Conservation (phyloP, 1,140 invertebrate genomes). For the Ptiloglossa arizonensis region DNA sequence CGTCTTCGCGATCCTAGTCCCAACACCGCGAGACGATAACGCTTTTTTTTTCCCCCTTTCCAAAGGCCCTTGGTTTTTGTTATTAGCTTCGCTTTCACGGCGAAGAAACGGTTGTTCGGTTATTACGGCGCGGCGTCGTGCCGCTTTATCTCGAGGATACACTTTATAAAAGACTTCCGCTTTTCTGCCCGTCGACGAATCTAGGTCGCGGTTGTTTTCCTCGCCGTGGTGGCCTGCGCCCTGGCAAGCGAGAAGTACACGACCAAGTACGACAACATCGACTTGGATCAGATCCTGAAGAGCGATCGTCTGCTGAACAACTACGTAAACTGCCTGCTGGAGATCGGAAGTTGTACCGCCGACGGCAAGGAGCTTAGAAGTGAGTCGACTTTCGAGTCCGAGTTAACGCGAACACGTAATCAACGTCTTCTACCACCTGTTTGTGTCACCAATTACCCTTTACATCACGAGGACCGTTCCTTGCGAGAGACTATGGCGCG, state of each 20-base stretch:
- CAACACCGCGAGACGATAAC: neutral
- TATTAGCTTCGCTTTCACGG: neutral
- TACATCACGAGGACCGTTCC: neutral
- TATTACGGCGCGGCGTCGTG: neutral
- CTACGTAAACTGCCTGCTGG: slow-evolving; percentile 87
- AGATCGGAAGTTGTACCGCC: slow-evolving; percentile 85
- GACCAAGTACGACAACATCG: slow-evolving; percentile 88
- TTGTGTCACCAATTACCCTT: neutral
- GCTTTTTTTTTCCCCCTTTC: no score
- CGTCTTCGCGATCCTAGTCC: neutral
- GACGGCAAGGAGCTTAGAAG: slow-evolving; percentile 89
- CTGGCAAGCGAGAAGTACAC: slow-evolving; percentile 84
- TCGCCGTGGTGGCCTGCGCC: slow-evolving; percentile 74
- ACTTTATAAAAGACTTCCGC: slow-evolving; percentile 18
- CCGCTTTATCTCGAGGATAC: slow-evolving; percentile 17
- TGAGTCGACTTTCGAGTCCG: slow-evolving; percentile 74
- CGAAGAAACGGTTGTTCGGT: neutral
- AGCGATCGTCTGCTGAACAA: slow-evolving; percentile 86
- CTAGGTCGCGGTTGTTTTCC: slow-evolving; percentile 74
- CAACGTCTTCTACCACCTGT: no score
- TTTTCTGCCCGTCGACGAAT: slow-evolving; percentile 62
- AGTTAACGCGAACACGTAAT: neutral
- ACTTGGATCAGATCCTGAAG: slow-evolving; percentile 86
- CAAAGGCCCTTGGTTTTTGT: neutral
- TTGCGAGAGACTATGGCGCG: no score